phyloP scores from a whole-genome alignment of 2,888 invertebrate species.

The Athetis lepigone region DNA sequence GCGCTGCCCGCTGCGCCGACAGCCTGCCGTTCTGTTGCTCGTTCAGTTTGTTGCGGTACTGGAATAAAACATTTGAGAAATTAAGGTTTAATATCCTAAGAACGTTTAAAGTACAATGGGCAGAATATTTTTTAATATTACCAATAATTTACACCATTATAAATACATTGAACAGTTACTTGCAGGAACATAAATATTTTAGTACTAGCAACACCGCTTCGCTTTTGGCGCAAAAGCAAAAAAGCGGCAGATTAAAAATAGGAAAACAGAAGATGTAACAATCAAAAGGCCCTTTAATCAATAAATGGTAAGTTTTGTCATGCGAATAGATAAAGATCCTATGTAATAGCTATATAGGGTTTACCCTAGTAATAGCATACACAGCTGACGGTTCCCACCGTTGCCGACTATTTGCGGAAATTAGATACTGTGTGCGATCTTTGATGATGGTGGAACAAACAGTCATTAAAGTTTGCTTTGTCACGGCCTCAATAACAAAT shows the following conservation, averaged over 20 bases:
- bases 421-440: constrained; percentile 8
- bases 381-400: constrained; percentile 20
- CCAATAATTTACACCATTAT: too few species aligned
- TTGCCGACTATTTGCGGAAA: constrained; percentile 13
- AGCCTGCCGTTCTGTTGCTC: constrained; percentile 98
- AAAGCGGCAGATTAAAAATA: constrained; percentile 7
- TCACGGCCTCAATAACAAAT: constrained; percentile 22
- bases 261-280: not conserved
- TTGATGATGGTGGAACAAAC: constrained; percentile 14
- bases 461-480: constrained; percentile 33
- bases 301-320: not conserved
- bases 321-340: not conserved
- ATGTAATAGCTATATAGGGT: constrained; percentile 10
- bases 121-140: too few species aligned
- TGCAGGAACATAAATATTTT: constrained; percentile 1
- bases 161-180: not conserved
- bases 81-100: too few species aligned
- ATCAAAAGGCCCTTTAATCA: not conserved
- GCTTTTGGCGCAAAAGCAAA: not conserved
- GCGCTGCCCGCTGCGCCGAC: constrained; percentile 96
- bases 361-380: constrained; percentile 15
- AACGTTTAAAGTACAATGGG: too few species aligned
- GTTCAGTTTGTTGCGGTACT: constrained; percentile 99
- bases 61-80: constrained; percentile 74
- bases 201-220: not conserved